A percentile compares a stretch with the other conserved stretches of the same genome.
Conservation (phyloP, 2,797 vertebrate species). For the Fistularia commersonii region DNA sequence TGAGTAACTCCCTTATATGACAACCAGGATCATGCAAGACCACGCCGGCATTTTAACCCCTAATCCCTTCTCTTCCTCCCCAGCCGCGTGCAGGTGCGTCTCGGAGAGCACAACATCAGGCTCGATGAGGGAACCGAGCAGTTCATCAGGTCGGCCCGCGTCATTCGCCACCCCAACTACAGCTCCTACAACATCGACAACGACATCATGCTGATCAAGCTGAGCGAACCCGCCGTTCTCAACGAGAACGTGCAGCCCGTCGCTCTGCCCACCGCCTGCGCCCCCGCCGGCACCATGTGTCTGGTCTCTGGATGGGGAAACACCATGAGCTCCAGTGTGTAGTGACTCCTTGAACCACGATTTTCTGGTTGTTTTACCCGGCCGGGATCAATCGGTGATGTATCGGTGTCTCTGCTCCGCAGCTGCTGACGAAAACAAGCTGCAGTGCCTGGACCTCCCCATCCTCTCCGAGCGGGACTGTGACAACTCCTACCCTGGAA, state of each 20-base stretch:
- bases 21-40: not conserved
- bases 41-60: not conserved
- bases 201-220: slow-evolving; percentile 86
- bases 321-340: slow-evolving; percentile 67
- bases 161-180: slow-evolving; percentile 72
- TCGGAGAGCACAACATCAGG: slow-evolving; percentile 76
- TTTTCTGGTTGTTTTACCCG: too few species aligned
- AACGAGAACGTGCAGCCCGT: slow-evolving; percentile 70
- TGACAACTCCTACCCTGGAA: slow-evolving; percentile 39
- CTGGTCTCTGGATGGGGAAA: slow-evolving; percentile 81
- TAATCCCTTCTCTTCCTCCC: not conserved
- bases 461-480: slow-evolving; percentile 43
- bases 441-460: slow-evolving; percentile 53
- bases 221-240: slow-evolving; percentile 69
- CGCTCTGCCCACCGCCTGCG: slow-evolving; percentile 72
- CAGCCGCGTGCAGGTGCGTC: slow-evolving; percentile 77
- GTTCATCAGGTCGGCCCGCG: slow-evolving; percentile 59
- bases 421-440: slow-evolving; percentile 37
- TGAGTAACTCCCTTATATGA: slow-evolving; percentile 15
- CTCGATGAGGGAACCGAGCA: slow-evolving; percentile 69
- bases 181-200: slow-evolving; percentile 65
- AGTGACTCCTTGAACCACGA: not conserved
- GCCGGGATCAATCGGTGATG: too few species aligned
- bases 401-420: not conserved
- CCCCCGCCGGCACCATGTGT: slow-evolving; percentile 73